Evolutionary conservation across 2,113 vertebrate genomes (phyloP).

Genomic region (Seriola quinqueradiata): DNA sequence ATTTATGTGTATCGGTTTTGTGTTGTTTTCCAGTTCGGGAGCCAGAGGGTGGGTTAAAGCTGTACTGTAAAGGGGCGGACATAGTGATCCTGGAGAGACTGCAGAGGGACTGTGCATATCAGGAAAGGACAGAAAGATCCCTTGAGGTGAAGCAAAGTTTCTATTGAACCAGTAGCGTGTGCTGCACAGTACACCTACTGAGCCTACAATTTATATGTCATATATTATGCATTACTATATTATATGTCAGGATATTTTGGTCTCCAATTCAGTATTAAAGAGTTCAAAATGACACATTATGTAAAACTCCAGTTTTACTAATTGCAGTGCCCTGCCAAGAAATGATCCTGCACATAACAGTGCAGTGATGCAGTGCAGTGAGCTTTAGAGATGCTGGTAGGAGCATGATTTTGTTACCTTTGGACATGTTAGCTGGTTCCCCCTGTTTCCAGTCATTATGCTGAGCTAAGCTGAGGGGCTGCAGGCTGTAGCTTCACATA

Average conservation of each 20-base stretch:
- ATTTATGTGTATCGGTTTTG: background rate
- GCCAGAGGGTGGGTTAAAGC: constrained; percentile 89
- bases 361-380: background rate
- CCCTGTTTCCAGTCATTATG: background rate
- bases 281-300: too few species aligned
- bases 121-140: constrained; percentile 81
- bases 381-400: too few species aligned
- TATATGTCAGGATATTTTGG: constrained; percentile 1
- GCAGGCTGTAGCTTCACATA: background rate
- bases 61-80: constrained; percentile 97
- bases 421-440: background rate
- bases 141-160: constrained; percentile 85
- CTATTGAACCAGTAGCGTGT: constrained; percentile 16
- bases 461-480: background rate
- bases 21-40: constrained; percentile 86
- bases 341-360: background rate
- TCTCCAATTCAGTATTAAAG: background rate
- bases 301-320: too few species aligned
- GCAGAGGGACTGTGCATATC: constrained; percentile 60
- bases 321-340: too few species aligned
- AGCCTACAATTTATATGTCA: constrained; percentile 24
- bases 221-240: background rate
- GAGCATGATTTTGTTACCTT: background rate
- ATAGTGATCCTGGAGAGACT: constrained; percentile 89
- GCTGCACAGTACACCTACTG: background rate